Conservation (phyloP, 2,797 vertebrate genomes). For the Meriones psammophilus region DNA sequence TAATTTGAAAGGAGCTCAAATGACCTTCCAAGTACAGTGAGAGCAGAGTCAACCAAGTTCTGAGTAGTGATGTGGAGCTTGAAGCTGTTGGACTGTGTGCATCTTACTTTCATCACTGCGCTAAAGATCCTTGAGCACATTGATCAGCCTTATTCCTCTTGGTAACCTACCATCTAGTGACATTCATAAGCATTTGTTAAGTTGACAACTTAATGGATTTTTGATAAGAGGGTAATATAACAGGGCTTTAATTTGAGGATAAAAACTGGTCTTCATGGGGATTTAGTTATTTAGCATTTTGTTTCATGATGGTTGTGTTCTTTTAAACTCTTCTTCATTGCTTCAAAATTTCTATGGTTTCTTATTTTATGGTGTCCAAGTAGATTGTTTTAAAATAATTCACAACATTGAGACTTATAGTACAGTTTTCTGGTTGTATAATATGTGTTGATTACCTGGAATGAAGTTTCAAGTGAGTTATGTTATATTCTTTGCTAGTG, state of each 20-base stretch:
- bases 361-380: conserved; percentile 27
- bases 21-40: neutral
- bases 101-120: conserved; percentile 11
- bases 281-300: conserved; percentile 40
- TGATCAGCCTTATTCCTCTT: conserved; percentile 40
- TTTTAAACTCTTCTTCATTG: conserved; percentile 45
- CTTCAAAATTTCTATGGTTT: neutral
- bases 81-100: conserved; percentile 24
- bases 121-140: neutral
- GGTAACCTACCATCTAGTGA: neutral
- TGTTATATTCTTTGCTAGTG: conserved; percentile 62
- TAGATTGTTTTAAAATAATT: conserved; percentile 66
- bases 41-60: neutral
- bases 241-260: neutral
- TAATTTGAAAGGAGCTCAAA: neutral
- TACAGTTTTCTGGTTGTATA: conserved; percentile 46
- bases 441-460: conserved; percentile 69
- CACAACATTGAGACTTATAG: conserved; percentile 60
- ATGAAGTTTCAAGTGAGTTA: conserved; percentile 75
- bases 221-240: conserved; percentile 7
- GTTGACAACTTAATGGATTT: conserved; percentile 45
- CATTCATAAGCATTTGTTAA: conserved; percentile 53
- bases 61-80: neutral
- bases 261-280: conserved; percentile 28
- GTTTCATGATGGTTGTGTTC: neutral